Conservation (phyloP, 2,797 vertebrate species). For the Ctenopoma kingsleyae region DNA sequence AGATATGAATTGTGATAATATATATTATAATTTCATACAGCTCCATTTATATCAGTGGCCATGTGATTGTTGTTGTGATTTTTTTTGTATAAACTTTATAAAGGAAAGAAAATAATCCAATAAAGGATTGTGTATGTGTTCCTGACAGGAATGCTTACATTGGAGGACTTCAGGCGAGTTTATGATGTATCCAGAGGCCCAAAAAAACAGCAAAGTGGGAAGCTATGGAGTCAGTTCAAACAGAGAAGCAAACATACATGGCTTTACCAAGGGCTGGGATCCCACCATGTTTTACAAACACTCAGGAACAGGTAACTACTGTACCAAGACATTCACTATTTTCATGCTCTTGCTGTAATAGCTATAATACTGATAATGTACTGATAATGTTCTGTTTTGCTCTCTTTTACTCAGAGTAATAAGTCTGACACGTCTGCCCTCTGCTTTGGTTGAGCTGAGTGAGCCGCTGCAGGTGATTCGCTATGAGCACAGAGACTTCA, state of each 20-base stretch:
- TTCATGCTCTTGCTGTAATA: not conserved
- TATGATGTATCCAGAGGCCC: slow-evolving; percentile 89
- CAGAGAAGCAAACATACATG: slow-evolving; percentile 93
- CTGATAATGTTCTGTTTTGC: not conserved
- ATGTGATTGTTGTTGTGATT: not conserved
- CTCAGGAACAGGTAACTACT: slow-evolving; percentile 90
- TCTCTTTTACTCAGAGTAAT: slow-evolving; percentile 84
- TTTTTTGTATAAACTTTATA: no score
- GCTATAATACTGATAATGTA: not conserved
- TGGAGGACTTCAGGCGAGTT: slow-evolving; percentile 91
- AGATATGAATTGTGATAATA: not conserved
- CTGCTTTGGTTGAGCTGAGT: slow-evolving; percentile 91
- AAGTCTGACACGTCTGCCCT: slow-evolving; percentile 90
- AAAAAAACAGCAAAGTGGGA: slow-evolving; percentile 81
- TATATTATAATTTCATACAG: not conserved
- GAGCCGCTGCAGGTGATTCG: slow-evolving; percentile 94
- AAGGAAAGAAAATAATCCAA: not conserved
- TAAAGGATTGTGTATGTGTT: slow-evolving; percentile 17
- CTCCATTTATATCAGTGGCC: not conserved
- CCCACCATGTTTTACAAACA: slow-evolving; percentile 91
- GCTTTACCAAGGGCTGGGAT: slow-evolving; percentile 93
- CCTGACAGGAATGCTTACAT: slow-evolving; percentile 87
- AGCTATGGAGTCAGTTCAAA: slow-evolving; percentile 80
- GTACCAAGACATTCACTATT: not conserved
- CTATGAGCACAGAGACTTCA: slow-evolving; percentile 92